Evolutionary conservation across 2,113 vertebrate genomes (phyloP), one percentile per base, ranked within the genome.

Genomic region (Albula glossodonta): DNA sequence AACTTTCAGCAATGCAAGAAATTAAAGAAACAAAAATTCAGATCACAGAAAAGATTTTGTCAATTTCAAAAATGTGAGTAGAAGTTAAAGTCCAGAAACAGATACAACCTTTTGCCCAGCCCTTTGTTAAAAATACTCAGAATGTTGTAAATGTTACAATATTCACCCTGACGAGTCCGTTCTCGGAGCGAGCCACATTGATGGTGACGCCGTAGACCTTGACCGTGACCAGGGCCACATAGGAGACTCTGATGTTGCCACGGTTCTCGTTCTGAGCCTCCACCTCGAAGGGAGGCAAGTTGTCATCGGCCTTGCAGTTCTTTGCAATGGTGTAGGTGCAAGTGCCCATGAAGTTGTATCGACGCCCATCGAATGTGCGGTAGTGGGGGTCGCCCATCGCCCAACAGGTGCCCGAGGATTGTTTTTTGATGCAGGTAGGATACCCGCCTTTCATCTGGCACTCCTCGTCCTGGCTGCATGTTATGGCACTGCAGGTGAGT

Each of bases 81-180:
- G n/a, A n/a, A n/a, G n/a, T n/a, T n/a, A n/a, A n/a, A n/a, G n/a
- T n/a, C n/a, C n/a, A 17, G 49, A 56, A 89, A 78, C 2, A 78
- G n/a, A 86, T 56, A 85, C 8, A 66, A 3, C 22, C 17, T 6
- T 63, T 63, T 63, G 60, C 60, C 60, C 60, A 19, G n/a, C n/a
- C n/a, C n/a, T n/a, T n/a, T n/a, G n/a, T n/a, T n/a, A n/a, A n/a
- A n/a, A n/a, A n/a, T n/a, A n/a, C n/a, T n/a, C n/a, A n/a, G n/a
- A n/a, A n/a, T n/a, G n/a, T n/a, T n/a, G n/a, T n/a, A n/a, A n/a
- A n/a, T n/a, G n/a, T n/a, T n/a, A n/a, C n/a, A 78, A 83, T 5
- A 25, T 96, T 96, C 88, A 96, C 96, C 93, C 93, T 88, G 12
- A 93, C 90, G 1, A 89, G 92, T 51, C 96, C 96, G 0, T 41